Percentiles rank a stretch among this genome's conserved stretches.
Evolutionary conservation across 2,113 vertebrate species (phyloP).

Genomic region (Craseonycteris thonglongyai): DNA sequence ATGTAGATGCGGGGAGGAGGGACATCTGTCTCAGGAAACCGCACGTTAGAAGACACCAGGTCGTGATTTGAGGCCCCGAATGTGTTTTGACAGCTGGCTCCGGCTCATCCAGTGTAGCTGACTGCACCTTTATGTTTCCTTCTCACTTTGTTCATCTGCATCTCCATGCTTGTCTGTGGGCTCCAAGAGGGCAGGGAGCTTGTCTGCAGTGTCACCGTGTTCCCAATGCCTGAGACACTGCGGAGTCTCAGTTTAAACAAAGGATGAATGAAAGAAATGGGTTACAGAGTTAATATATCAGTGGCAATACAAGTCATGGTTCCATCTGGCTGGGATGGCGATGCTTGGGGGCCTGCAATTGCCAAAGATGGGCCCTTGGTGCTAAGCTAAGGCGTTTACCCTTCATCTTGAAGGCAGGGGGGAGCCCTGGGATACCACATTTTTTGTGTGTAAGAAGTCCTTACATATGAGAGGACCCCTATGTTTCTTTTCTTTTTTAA

Average conservation of each 20-base stretch:
- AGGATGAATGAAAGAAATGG: not conserved
- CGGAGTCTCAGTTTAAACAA: not conserved
- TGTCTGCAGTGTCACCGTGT: not conserved
- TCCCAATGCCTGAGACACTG: not conserved
- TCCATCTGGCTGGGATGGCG: not conserved
- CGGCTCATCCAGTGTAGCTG: fast-evolving
- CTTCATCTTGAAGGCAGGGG: not conserved
- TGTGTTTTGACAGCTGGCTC: not conserved
- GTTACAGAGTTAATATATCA: not conserved
- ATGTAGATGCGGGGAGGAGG: not conserved
- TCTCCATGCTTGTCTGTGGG: not conserved
- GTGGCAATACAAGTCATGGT: not conserved
- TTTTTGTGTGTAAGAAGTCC: too few relatives aligned
- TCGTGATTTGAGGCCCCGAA: fast-evolving
- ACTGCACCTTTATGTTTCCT: not conserved
- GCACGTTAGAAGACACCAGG: not conserved
- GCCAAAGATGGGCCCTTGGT: not conserved
- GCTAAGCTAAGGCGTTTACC: not conserved
- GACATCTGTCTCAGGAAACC: not conserved
- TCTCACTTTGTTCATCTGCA: not conserved
- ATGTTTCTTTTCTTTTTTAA: too few relatives aligned
- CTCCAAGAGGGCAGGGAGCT: too few relatives aligned
- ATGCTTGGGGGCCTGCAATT: too few relatives aligned
- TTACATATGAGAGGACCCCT: too few relatives aligned
- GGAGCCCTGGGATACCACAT: too few relatives aligned